phyloP scores from a whole-genome alignment of 2,888 invertebrate species.

The Lissocephala sabroskyi region DNA sequence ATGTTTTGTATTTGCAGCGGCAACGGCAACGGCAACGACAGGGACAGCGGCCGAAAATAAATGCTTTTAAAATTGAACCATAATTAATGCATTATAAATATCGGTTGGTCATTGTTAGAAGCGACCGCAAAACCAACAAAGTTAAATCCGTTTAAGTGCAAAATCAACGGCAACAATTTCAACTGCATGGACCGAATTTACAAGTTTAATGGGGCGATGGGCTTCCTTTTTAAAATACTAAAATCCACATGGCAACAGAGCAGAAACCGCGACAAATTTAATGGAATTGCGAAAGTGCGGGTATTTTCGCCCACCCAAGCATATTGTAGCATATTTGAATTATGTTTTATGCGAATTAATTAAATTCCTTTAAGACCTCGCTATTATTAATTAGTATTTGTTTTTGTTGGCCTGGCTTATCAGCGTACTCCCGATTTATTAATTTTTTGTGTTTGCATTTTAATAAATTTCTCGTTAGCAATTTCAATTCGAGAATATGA shows the following conservation, averaged over 20 bases:
- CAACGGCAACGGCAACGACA: too few species aligned
- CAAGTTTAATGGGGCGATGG: too few species aligned
- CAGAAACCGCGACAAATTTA: too few species aligned
- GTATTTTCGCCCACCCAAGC: too few species aligned
- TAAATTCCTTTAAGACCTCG: constrained; percentile 36
- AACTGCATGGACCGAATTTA: constrained; percentile 18
- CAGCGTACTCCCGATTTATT: constrained; percentile 11
- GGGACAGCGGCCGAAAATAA: too few species aligned
- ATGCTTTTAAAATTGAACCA: too few species aligned
- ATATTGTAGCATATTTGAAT: constrained; percentile 25
- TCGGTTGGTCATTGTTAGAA: background rate
- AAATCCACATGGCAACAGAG: too few species aligned
- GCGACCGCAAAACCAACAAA: constrained; percentile 6
- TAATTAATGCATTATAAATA: too few species aligned
- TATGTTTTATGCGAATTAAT: constrained; percentile 40
- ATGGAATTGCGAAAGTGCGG: too few species aligned
- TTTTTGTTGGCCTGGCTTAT: background rate
- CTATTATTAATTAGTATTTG: constrained; percentile 34
- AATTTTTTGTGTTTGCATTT: constrained; percentile 16
- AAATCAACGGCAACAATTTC: constrained; percentile 23
- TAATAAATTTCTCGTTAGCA: constrained; percentile 10
- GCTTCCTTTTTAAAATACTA: too few species aligned
- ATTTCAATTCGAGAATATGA: background rate
- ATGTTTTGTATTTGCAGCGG: too few species aligned
- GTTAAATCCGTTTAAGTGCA: constrained; percentile 36